Percentiles rank a stretch among this genome's conserved stretches.
Evolutionary conservation across 1,140 invertebrate species (phyloP).

Genomic region (Vanessa atalanta): DNA sequence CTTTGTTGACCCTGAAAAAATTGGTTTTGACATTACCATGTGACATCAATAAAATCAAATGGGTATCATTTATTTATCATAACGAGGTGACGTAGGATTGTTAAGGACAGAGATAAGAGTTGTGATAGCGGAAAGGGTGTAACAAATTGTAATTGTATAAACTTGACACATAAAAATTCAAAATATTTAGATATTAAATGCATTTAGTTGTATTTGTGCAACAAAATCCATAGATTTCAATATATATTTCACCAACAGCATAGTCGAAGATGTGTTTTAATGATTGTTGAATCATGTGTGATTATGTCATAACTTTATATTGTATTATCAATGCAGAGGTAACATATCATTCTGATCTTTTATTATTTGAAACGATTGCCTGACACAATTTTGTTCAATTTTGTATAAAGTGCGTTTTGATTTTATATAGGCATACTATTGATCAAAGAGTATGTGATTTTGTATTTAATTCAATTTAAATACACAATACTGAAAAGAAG

Average conservation of each 20-base stretch:
- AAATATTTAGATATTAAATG: too few relatives aligned
- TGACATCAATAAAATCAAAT: slow-evolving; percentile 55
- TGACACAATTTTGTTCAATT: not conserved
- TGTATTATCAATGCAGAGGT: not conserved
- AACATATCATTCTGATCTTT: not conserved
- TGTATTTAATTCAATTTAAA: too few relatives aligned
- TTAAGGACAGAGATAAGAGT: slow-evolving; percentile 71
- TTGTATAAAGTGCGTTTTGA: not conserved
- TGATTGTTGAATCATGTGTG: slow-evolving; percentile 2
- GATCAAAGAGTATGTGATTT: too few relatives aligned
- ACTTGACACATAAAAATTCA: not conserved
- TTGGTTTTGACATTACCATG: slow-evolving; percentile 51
- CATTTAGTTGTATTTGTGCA: too few relatives aligned
- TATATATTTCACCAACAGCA: too few relatives aligned
- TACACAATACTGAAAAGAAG: too few relatives aligned
- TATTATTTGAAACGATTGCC: not conserved
- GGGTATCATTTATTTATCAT: slow-evolving; percentile 65
- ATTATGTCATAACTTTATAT: slow-evolving; percentile 12
- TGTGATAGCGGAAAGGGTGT: slow-evolving; percentile 70
- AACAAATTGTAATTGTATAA: not conserved
- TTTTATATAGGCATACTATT: too few relatives aligned
- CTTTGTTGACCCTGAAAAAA: slow-evolving; percentile 55
- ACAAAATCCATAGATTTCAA: too few relatives aligned
- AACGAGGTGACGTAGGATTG: slow-evolving; percentile 69
- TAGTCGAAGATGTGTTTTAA: not conserved